A percentile compares a stretch with the other conserved stretches of the same genome.
These are phyloP conservation scores for Caenorhabditis auriculariae DNA, from an alignment of 2,888 invertebrate genomes.

Conservation along the genomic window DNA sequence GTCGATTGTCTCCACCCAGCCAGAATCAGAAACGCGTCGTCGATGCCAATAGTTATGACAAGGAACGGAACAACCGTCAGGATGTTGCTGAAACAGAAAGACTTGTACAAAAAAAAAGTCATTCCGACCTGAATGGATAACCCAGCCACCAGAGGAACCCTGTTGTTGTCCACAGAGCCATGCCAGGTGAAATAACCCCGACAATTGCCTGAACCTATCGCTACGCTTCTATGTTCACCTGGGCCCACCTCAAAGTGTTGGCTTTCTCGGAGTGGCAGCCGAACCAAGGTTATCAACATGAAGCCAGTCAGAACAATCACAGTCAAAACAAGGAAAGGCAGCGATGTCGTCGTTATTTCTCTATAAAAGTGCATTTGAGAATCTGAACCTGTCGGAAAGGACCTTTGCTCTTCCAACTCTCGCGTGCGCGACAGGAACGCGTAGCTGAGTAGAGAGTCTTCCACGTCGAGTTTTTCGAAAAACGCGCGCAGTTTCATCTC, in stretches of 20 bases:
- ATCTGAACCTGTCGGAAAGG: neutral
- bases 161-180: constrained; percentile 58
- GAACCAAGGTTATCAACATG: constrained; percentile 55
- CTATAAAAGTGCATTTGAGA: constrained; percentile 8
- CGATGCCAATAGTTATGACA: constrained; percentile 60
- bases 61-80: constrained; percentile 60
- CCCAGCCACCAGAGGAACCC: constrained; percentile 53
- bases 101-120: no score
- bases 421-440: constrained; percentile 47
- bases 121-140: constrained; percentile 43
- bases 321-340: constrained; percentile 55
- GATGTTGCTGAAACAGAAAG: constrained; percentile 57
- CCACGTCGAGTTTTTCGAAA: constrained; percentile 42
- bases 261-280: constrained; percentile 51
- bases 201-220: constrained; percentile 49
- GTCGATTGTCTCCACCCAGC: constrained; percentile 61
- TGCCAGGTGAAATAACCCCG: constrained; percentile 56
- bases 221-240: no score
- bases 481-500: constrained; percentile 45
- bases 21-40: constrained; percentile 58
- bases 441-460: constrained; percentile 44
- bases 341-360: constrained; percentile 50
- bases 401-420: constrained; percentile 58
- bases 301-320: constrained; percentile 49
- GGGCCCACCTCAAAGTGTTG: constrained; percentile 54